Evolutionary conservation across 1,140 invertebrate genomes (phyloP).

Genomic region (Diorhabda elongata): DNA sequence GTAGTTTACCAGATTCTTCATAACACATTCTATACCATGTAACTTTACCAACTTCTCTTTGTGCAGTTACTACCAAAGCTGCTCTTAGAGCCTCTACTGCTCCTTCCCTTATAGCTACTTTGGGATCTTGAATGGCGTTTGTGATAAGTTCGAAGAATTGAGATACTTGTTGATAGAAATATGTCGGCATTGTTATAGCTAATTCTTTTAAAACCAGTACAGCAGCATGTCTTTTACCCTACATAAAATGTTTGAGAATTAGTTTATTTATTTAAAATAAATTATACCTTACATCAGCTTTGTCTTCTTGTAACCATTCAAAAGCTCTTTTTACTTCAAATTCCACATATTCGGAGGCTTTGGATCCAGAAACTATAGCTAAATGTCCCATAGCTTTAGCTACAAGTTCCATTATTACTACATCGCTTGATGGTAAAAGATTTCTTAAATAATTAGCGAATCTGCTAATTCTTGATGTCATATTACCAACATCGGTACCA

Average conservation of each 20-base stretch:
- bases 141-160: slow-evolving; percentile 96
- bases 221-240: slow-evolving; percentile 81
- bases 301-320: slow-evolving; percentile 86
- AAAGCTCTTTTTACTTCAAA: slow-evolving; percentile 94
- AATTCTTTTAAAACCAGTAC: slow-evolving; percentile 90
- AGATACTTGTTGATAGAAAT: slow-evolving; percentile 97
- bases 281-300: slow-evolving; percentile 63
- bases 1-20: slow-evolving; percentile 79
- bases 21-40: slow-evolving; percentile 88
- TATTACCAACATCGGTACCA: slow-evolving; percentile 87
- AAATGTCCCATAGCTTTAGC: slow-evolving; percentile 90
- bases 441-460: slow-evolving; percentile 93
- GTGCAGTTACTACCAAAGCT: slow-evolving; percentile 89
- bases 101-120: slow-evolving; percentile 86
- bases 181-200: slow-evolving; percentile 92
- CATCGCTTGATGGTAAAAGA: slow-evolving; percentile 83
- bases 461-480: slow-evolving; percentile 80
- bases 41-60: slow-evolving; percentile 84
- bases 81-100: slow-evolving; percentile 90
- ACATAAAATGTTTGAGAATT: background rate
- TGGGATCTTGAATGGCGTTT: slow-evolving; percentile 86
- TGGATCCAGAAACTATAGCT: slow-evolving; percentile 86
- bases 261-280: background rate
- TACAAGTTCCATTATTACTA: slow-evolving; percentile 91
- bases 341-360: slow-evolving; percentile 92